phyloP scores from a whole-genome alignment of 2,797 vertebrate species.

The Paguma larvata region DNA sequence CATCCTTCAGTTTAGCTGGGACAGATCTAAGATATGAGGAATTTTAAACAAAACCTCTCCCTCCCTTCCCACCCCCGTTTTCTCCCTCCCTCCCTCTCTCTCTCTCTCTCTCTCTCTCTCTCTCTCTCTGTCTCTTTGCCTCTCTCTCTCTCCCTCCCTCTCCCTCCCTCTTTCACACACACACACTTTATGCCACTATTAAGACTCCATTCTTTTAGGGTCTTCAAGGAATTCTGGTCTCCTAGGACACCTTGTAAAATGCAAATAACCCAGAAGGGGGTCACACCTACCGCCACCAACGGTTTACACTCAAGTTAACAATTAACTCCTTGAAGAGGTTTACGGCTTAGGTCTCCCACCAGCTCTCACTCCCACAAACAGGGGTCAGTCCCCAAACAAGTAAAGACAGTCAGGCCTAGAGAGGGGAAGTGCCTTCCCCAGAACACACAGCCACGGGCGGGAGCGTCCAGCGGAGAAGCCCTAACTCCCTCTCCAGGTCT shows the following conservation, averaged over 20 bases:
- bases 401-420: not conserved
- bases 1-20: not conserved
- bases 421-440: not conserved
- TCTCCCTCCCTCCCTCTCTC: too few species aligned
- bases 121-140: too few species aligned
- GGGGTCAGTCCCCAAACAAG: not conserved
- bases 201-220: constrained; percentile 29
- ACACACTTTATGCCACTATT: not conserved
- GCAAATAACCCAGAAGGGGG: constrained; percentile 69
- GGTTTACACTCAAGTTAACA: constrained; percentile 57
- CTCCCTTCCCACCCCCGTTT: not conserved
- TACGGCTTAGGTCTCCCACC: not conserved
- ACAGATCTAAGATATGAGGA: not conserved
- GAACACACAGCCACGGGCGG: not conserved
- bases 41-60: not conserved
- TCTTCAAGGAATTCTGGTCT: constrained; percentile 61
- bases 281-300: not conserved
- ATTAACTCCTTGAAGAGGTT: constrained; percentile 52
- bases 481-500: not conserved
- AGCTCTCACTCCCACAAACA: not conserved
- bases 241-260: constrained; percentile 71
- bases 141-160: not conserved
- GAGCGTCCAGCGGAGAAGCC: not conserved
- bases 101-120: not conserved
- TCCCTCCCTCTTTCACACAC: not conserved